Conservation (phyloP, 2,797 vertebrate species). For the Poeciliopsis gracilis region DNA sequence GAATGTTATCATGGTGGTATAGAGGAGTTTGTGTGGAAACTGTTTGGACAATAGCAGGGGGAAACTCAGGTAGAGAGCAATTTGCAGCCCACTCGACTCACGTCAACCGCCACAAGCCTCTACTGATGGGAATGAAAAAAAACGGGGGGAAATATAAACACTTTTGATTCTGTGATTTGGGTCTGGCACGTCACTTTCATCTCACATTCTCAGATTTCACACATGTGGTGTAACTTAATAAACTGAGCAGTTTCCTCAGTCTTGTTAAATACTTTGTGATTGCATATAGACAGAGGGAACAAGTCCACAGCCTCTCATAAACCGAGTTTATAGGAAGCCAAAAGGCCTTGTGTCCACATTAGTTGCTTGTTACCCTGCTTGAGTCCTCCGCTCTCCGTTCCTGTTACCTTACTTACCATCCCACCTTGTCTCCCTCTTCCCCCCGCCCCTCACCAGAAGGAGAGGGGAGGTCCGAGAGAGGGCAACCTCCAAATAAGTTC, state of each 20-base stretch:
- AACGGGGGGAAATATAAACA: constrained; percentile 31
- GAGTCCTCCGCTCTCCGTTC: constrained; percentile 28
- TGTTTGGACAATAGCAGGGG: constrained; percentile 45
- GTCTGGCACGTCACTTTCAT: constrained; percentile 4
- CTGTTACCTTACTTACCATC: constrained; percentile 41
- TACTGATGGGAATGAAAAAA: constrained; percentile 23
- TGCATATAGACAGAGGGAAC: constrained; percentile 29
- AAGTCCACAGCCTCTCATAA: constrained; percentile 34
- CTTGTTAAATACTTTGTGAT: constrained; percentile 38
- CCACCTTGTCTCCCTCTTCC: constrained; percentile 55
- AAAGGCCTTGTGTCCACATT: constrained; percentile 53
- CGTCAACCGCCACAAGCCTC: constrained; percentile 28
- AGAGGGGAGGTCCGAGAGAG: constrained; percentile 76
- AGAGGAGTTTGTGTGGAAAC: constrained; percentile 25
- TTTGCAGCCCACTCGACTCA: constrained; percentile 29
- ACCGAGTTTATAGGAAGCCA: constrained; percentile 52
- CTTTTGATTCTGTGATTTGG: constrained; percentile 17
- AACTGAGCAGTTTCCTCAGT: constrained; percentile 25
- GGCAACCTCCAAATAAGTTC: constrained; percentile 99
- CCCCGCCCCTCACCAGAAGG: constrained; percentile 61
- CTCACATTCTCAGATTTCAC: constrained; percentile 17
- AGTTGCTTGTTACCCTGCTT: constrained; percentile 44
- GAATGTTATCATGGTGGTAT: constrained; percentile 68
- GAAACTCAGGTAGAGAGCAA: constrained; percentile 49
- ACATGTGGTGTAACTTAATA: constrained; percentile 20